Evolutionary conservation across 2,888 invertebrate species (phyloP).

Genomic region (Altica lythri): DNA sequence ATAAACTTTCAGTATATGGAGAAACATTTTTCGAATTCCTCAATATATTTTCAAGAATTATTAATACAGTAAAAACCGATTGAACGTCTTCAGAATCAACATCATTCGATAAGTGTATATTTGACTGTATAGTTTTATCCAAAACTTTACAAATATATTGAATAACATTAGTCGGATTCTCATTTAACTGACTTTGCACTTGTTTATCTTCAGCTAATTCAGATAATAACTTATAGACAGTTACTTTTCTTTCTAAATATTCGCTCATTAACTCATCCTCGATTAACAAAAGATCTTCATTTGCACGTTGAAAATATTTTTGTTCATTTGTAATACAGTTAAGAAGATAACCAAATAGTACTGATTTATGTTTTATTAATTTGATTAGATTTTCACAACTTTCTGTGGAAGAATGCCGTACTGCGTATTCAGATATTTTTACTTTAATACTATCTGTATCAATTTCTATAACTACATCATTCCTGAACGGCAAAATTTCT

Average conservation of each 20-base stretch:
- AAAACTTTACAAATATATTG: slow-evolving; percentile 60
- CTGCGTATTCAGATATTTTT: slow-evolving; percentile 34
- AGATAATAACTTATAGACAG: slow-evolving; percentile 60
- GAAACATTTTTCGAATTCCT: slow-evolving; percentile 43
- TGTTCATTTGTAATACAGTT: slow-evolving; percentile 47
- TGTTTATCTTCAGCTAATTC: slow-evolving; percentile 59
- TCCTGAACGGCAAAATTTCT: slow-evolving; percentile 43
- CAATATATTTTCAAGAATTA: slow-evolving; percentile 55
- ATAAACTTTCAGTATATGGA: slow-evolving; percentile 50
- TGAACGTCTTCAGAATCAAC: slow-evolving; percentile 47
- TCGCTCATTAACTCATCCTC: slow-evolving; percentile 55
- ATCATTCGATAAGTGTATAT: slow-evolving; percentile 41
- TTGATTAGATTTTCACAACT: slow-evolving; percentile 51
- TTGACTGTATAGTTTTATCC: slow-evolving; percentile 37
- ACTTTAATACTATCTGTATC: slow-evolving; percentile 38
- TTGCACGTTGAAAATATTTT: slow-evolving; percentile 47
- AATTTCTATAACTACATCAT: slow-evolving; percentile 45
- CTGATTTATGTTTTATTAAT: slow-evolving; percentile 47
- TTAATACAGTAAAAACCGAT: slow-evolving; percentile 47
- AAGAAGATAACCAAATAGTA: slow-evolving; percentile 56
- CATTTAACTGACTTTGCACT: slow-evolving; percentile 57
- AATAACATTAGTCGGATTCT: slow-evolving; percentile 57
- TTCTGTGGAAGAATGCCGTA: slow-evolving; percentile 42
- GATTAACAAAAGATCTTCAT: slow-evolving; percentile 51
- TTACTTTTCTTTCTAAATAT: slow-evolving; percentile 55